Evolutionary conservation across 2,113 vertebrate genomes (phyloP).

Genomic region (Peromyscus polionotus): DNA sequence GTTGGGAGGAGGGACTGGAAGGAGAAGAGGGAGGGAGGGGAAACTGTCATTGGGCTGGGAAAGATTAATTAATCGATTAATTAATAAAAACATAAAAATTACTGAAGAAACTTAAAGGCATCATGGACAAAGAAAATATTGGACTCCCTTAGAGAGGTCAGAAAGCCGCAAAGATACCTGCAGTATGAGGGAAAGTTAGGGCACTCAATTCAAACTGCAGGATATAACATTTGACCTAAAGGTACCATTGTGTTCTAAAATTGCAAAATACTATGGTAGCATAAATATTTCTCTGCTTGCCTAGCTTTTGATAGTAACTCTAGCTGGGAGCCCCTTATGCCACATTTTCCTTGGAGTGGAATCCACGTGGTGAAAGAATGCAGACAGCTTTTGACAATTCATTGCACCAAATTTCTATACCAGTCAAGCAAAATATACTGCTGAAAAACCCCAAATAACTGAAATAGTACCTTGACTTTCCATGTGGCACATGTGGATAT

Average conservation of each 20-base stretch:
- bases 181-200: constrained; percentile 40
- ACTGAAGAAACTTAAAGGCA: background rate
- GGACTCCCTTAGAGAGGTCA: background rate
- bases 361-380: constrained; percentile 76
- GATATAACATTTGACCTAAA: constrained; percentile 71
- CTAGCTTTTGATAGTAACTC: constrained; percentile 79
- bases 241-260: constrained; percentile 66
- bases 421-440: constrained; percentile 39
- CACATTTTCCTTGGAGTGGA: constrained; percentile 74
- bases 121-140: constrained; percentile 22
- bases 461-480: constrained; percentile 30
- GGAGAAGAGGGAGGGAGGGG: background rate
- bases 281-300: constrained; percentile 80
- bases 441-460: constrained; percentile 34
- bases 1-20: background rate
- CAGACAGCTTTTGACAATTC: constrained; percentile 61
- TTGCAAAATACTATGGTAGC: constrained; percentile 56
- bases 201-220: constrained; percentile 55
- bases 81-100: constrained; percentile 7
- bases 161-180: constrained; percentile 56
- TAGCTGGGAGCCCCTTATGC: constrained; percentile 79
- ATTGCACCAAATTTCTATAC: constrained; percentile 54
- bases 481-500: background rate
- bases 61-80: background rate
- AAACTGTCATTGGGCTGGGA: background rate